A percentile compares a stretch with the other conserved stretches of the same genome.
phyloP scores from a whole-genome alignment of 1,140 invertebrate genomes.

The Temnothorax curvispinosus region DNA sequence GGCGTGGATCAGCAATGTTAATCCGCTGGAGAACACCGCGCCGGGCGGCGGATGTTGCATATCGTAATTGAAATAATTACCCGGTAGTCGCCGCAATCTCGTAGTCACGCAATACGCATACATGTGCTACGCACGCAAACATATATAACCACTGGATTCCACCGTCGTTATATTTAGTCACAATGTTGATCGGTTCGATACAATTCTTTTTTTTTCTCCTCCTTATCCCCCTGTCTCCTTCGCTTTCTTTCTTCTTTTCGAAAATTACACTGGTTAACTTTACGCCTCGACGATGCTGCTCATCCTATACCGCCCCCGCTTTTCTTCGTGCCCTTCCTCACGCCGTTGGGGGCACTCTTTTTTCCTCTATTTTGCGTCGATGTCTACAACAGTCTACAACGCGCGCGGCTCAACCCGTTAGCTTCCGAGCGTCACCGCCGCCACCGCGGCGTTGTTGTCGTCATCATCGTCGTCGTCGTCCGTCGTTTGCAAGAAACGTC shows the following conservation, averaged over 20 bases:
- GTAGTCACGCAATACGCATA: constrained; percentile 25
- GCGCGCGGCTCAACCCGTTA: constrained; percentile 50
- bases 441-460: constrained; percentile 19
- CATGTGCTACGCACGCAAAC: not conserved
- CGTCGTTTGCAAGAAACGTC: constrained; percentile 58
- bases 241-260: not conserved
- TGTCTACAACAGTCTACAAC: not conserved
- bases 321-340: constrained; percentile 6
- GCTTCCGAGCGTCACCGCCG: constrained; percentile 56
- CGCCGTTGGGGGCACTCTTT: constrained; percentile 20
- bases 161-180: constrained; percentile 69
- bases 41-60: constrained; percentile 24
- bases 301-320: constrained; percentile 42
- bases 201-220: constrained; percentile 6
- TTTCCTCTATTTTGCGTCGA: constrained; percentile 28
- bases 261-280: constrained; percentile 58
- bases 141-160: not conserved
- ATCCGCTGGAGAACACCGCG: constrained; percentile 23
- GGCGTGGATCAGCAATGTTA: constrained; percentile 29
- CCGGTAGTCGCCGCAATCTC: constrained; percentile 27
- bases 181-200: constrained; percentile 49
- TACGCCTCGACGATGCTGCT: constrained; percentile 44
- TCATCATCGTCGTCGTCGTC: constrained; percentile 20
- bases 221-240: not conserved
- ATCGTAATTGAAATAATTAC: constrained; percentile 49